Conservation (phyloP, 2,113 vertebrate species). For the Lepus americanus region DNA sequence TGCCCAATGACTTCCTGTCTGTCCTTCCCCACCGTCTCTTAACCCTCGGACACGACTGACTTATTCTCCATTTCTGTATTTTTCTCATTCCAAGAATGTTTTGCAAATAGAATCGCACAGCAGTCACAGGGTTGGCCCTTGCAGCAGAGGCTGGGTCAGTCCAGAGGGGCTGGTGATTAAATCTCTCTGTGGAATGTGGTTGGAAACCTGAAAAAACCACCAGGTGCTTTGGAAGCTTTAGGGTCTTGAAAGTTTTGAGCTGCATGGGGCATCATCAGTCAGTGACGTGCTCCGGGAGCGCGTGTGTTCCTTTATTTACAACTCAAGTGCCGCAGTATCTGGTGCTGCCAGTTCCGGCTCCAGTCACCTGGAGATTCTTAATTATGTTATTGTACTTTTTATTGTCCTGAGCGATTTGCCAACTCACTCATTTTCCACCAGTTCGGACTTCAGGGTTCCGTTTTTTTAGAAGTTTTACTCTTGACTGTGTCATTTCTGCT, state of each 20-base stretch:
- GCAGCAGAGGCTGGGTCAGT: too few relatives aligned
- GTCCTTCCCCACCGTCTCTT: neutral
- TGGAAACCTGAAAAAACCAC: too few relatives aligned
- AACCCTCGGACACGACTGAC: neutral
- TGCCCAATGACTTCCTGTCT: neutral
- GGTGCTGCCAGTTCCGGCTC: neutral
- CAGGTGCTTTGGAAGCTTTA: too few relatives aligned
- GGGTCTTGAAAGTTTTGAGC: too few relatives aligned
- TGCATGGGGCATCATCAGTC: accelerated
- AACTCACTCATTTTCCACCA: too few relatives aligned
- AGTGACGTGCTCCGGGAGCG: accelerated
- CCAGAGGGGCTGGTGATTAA: too few relatives aligned
- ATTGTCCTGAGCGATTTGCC: neutral
- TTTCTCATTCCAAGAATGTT: neutral
- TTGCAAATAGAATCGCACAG: neutral
- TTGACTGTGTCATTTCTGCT: neutral
- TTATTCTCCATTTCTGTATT: too few relatives aligned
- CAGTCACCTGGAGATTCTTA: neutral
- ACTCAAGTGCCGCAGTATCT: too few relatives aligned
- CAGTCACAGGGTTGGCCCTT: neutral
- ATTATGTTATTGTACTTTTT: too few relatives aligned
- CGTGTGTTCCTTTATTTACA: neutral
- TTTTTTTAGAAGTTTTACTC: neutral
- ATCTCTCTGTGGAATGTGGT: too few relatives aligned
- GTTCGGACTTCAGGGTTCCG: neutral